Conservation (phyloP, 2,797 vertebrate genomes). For the Gambusia yucatana region DNA sequence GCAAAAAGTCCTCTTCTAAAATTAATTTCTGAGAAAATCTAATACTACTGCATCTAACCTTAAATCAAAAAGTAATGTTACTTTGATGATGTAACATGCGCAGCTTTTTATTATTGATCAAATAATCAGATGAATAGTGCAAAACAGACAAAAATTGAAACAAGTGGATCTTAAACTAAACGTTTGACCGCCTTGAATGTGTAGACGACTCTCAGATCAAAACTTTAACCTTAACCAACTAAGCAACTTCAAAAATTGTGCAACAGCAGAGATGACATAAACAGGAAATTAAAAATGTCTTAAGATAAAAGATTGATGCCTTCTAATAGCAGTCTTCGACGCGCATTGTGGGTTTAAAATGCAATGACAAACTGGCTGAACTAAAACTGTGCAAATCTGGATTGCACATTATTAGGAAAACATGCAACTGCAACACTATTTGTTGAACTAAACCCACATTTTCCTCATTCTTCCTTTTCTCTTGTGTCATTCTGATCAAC, state of each 20-base stretch:
- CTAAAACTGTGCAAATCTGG: background rate
- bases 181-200: background rate
- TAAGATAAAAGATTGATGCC: background rate
- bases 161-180: background rate
- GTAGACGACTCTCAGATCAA: background rate
- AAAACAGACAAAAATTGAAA: background rate
- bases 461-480: background rate
- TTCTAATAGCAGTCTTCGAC: background rate
- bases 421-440: background rate
- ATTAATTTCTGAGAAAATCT: background rate
- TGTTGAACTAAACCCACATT: background rate
- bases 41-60: background rate
- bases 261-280: background rate
- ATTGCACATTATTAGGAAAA: background rate
- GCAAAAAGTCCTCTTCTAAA: background rate
- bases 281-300: constrained; percentile 2
- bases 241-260: background rate
- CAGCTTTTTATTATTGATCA: background rate
- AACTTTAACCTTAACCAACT: background rate
- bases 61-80: background rate
- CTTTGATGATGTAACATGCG: background rate
- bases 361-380: background rate
- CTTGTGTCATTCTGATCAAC: background rate
- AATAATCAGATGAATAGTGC: background rate
- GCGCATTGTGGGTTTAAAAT: background rate